Base-by-base conservation (phyloP, 2,797 vertebrate species). In the Podargus strigoides region DNA sequence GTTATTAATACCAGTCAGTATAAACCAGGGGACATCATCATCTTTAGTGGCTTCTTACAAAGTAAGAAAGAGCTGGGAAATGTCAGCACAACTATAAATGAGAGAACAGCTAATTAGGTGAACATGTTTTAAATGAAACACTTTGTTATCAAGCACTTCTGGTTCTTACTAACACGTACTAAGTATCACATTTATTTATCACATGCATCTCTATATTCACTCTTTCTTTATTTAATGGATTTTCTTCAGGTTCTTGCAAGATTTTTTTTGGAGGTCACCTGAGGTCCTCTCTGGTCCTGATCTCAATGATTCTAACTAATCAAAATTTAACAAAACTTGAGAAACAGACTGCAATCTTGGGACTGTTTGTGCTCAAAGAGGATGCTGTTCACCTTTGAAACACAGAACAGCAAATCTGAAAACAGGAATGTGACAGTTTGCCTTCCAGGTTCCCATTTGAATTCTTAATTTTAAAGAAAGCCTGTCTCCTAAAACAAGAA, bases 81-180 rank as follows among this genome's bases (percentile, higher is more conserved):
- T 4, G 20, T 70, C 63, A 85, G 22, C 0, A 0, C 32, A 27
- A 27, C 28, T 46, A 27, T 62, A 62, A 78, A 58, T 10, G 47
- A 64, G 16, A 42, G 41, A 80, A 39, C 14, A 83, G 78, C 16
- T 72, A 19, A 80, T 66, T 42, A 89, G 41, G 15, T 47, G 24
- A 42, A 60, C 2, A 18, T 0, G 1, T 68, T 74, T 80, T 9
- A 83, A 90, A 75, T 44, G 0, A 42, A 87, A 69, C 28, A 19
- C 37, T 60, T 55, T 10, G 20, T 34, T 63, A 36, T 7, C 1
- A 6, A 83, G n/a, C 26, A 56, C 46, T 89, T 73, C 46, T 50
- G 21, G 22, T 47, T 72, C 19, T 87, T 30, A 26, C 21, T 46
- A 60, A 89, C 9, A 30, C 24, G 12, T 7, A 49, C 7, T 12